A percentile compares a stretch with the other conserved stretches of the same genome.
phyloP scores from a whole-genome alignment of 2,888 invertebrate genomes.

The Laothoe populi region DNA sequence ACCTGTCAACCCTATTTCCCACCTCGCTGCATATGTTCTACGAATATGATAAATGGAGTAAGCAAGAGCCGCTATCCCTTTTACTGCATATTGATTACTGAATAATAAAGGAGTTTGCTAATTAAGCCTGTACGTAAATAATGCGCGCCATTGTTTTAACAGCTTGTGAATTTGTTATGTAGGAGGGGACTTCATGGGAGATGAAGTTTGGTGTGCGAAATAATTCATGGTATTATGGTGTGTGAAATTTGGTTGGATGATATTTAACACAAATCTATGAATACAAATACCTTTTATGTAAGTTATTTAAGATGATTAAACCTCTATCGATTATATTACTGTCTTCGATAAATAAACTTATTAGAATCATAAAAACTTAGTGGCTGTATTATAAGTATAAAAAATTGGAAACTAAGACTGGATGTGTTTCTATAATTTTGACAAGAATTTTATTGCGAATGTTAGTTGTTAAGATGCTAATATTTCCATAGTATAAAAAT shows the following conservation, averaged over 20 bases:
- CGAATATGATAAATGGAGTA: slow-evolving; percentile 19
- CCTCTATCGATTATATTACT: no score
- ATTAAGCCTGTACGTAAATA: slow-evolving; percentile 36
- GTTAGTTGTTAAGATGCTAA: no score
- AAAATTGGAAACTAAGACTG: no score
- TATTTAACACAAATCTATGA: no score
- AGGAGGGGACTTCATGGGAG: slow-evolving; percentile 23
- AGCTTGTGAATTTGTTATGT: slow-evolving; percentile 27
- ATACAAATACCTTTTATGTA: no score
- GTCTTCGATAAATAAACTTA: no score
- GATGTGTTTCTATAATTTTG: no score
- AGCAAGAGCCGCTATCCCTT: slow-evolving; percentile 29
- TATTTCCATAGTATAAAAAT: no score
- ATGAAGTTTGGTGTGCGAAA: slow-evolving; percentile 3
- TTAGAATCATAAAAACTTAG: no score
- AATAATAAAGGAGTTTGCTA: slow-evolving; percentile 47
- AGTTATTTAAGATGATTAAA: no score
- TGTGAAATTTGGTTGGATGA: neutral
- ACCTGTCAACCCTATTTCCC: neutral
- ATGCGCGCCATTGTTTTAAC: slow-evolving; percentile 27
- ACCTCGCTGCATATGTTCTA: slow-evolving; percentile 3
- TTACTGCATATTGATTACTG: slow-evolving; percentile 54
- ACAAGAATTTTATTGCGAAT: no score
- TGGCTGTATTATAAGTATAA: no score
- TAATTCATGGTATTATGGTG: slow-evolving; percentile 13